Percentiles rank a stretch among this genome's conserved stretches.
Conservation (phyloP, 2,888 invertebrate species). For the Andrena hattorfiana region DNA sequence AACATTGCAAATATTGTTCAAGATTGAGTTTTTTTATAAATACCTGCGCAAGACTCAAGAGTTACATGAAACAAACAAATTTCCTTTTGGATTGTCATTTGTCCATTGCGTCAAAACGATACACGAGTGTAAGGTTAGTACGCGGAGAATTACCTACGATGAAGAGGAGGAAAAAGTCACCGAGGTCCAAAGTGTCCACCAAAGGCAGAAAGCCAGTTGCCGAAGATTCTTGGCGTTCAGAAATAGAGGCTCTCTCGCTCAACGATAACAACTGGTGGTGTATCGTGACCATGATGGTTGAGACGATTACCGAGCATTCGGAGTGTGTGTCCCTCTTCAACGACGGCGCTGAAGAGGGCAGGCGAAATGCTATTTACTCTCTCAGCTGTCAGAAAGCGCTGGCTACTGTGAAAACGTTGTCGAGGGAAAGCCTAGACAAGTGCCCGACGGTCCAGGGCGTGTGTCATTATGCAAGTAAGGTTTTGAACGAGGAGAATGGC, state of each 20-base stretch:
- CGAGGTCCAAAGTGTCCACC: not conserved
- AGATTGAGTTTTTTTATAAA: no score
- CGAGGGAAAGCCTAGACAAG: conserved; percentile 68
- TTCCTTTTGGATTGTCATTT: not conserved
- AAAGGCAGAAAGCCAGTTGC: conserved; percentile 16
- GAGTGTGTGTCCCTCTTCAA: conserved; percentile 70
- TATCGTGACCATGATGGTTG: conserved; percentile 76
- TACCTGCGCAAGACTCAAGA: no score
- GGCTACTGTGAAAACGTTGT: conserved; percentile 65
- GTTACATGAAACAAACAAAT: not conserved
- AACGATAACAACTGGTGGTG: conserved; percentile 80
- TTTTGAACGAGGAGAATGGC: conserved; percentile 53
- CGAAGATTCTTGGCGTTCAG: conserved; percentile 61
- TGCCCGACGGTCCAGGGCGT: conserved; percentile 66
- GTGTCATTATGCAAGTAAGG: conserved; percentile 72
- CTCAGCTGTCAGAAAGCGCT: conserved; percentile 72
- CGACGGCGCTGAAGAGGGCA: conserved; percentile 69
- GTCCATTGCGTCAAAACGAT: not conserved
- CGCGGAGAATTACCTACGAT: not conserved
- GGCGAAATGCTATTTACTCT: conserved; percentile 68
- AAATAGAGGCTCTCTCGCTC: conserved; percentile 67
- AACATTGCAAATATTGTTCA: no score
- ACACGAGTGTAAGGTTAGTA: conserved; percentile 2
- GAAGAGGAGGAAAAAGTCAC: conserved; percentile 16
- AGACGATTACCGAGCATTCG: conserved; percentile 67